phyloP scores from a whole-genome alignment of 2,113 vertebrate species.

The Onychorhynchus coronatus region DNA sequence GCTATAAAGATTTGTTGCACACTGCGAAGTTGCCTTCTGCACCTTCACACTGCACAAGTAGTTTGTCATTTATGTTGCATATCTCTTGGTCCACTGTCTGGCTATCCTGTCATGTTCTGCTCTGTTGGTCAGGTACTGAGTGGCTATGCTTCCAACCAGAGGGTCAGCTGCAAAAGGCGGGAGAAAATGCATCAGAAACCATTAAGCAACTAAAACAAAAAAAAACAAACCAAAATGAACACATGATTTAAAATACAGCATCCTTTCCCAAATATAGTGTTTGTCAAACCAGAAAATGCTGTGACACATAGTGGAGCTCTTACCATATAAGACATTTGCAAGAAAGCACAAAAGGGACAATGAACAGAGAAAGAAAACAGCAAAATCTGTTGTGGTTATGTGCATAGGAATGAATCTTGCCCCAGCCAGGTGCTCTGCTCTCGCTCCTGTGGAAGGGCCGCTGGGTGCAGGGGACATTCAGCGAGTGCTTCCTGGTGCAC shows the following conservation, averaged over 20 bases:
- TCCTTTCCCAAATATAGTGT: not conserved
- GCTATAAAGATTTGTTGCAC: slow-evolving; percentile 92
- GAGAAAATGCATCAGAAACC: slow-evolving; percentile 31
- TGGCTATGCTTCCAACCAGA: slow-evolving; percentile 94
- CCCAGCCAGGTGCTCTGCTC: not conserved
- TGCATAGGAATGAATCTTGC: not conserved
- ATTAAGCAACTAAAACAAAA: not conserved
- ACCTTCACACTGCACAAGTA: slow-evolving; percentile 80
- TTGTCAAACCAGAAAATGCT: not conserved
- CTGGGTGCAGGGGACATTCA: too few relatives aligned
- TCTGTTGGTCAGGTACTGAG: slow-evolving; percentile 96
- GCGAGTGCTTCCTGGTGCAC: fast-evolving
- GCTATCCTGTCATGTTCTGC: slow-evolving; percentile 96
- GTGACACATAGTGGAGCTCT: not conserved
- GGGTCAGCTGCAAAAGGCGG: slow-evolving; percentile 81
- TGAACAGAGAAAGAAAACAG: not conserved
- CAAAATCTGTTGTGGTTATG: not conserved
- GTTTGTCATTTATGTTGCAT: slow-evolving; percentile 86
- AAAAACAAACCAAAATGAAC: not conserved
- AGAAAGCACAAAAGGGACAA: not conserved
- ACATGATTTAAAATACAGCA: not conserved
- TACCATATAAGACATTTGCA: not conserved
- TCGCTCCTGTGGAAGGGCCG: not conserved
- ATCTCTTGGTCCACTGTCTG: slow-evolving; percentile 96
- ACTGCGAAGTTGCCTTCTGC: slow-evolving; percentile 84